Evolutionary conservation across 2,113 vertebrate genomes (phyloP), one percentile per base, ranked within the genome.

Genomic region (Notarius lentiginosus): DNA sequence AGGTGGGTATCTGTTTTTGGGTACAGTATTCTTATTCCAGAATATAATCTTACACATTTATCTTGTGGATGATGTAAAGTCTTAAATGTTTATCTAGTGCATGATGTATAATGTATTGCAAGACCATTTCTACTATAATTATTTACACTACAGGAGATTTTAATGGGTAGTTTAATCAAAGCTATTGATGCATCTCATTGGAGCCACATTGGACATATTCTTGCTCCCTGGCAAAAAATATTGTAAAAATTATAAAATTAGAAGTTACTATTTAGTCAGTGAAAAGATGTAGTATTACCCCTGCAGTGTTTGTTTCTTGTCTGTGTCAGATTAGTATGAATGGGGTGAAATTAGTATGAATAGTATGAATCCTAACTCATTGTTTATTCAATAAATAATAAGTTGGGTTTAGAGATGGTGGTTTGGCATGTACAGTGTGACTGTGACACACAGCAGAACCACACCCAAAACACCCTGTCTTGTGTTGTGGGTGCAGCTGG

Each of bases 401-500:
- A 12, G 18, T 70, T 70, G 60, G 53, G 65, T n/a, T 79, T 7
- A 56, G 76, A 55, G 51, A n/a, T 81, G 27, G 51, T 41, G 49
- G 24, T 51, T 86, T 87, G 55, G 24, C 34, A 87, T 65, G 86
- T 17, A 47, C 20, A 79, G 27, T 61, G 72, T 83, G 73, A 86
- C 72, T 86, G 47, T 83, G 86, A 84, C 79, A 85, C 68, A 41
- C 84, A 88, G 84, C 91, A 86, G 82, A 89, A 85, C 90, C 90
- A 89, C 89, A 93, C 89, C 94, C 93, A 94, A 90, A 89, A 81
- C 87, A 86, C 90, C 86, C 86, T 98, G 94, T 97, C 96, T 97
- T 99, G 93, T 99, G 96, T 99, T 98, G 93, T 81, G 96, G 96
- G 96, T 96, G 92, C 96, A 99, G 98, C 96, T 99, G 91, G 95